These are phyloP conservation scores for Notothenia coriiceps DNA, from an alignment of 2,113 vertebrate species.

Conservation along the genomic window DNA sequence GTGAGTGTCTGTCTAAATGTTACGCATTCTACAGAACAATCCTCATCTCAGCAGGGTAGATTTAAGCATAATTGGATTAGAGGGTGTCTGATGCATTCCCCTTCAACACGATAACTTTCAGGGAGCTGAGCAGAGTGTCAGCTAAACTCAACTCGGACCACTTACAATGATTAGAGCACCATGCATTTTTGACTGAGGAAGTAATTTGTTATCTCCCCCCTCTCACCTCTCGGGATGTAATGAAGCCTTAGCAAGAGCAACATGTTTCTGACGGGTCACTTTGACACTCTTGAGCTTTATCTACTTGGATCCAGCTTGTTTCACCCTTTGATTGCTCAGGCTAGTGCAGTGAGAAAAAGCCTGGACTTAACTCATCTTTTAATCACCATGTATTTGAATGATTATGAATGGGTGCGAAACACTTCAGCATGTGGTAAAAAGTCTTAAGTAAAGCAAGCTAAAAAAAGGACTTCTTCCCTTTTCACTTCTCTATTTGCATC, in stretches of 20 bases:
- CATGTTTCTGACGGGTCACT: constrained; percentile 11
- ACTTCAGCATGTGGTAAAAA: not conserved
- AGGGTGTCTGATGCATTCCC: constrained; percentile 32
- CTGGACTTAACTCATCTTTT: not conserved
- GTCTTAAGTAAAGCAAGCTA: too few relatives aligned
- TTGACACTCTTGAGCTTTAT: constrained; percentile 13
- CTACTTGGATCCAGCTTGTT: not conserved
- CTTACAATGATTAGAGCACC: not conserved
- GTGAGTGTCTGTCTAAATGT: constrained; percentile 7
- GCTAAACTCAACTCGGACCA: not conserved
- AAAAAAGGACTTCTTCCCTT: not conserved
- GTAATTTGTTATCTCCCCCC: not conserved
- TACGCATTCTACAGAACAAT: constrained; percentile 32
- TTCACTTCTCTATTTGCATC: not conserved
- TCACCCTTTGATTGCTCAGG: not conserved
- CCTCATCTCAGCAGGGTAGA: constrained; percentile 15
- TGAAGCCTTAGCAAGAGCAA: not conserved
- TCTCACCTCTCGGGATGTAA: not conserved
- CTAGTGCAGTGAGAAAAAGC: not conserved
- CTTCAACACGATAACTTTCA: constrained; percentile 19
- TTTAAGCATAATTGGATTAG: constrained; percentile 46
- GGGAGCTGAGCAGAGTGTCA: constrained; percentile 2
- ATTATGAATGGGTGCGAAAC: not conserved
- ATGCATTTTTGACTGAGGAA: not conserved
- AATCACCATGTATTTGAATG: not conserved